phyloP scores from a whole-genome alignment of 1,140 invertebrate species.

The Calephelis nemesis region DNA sequence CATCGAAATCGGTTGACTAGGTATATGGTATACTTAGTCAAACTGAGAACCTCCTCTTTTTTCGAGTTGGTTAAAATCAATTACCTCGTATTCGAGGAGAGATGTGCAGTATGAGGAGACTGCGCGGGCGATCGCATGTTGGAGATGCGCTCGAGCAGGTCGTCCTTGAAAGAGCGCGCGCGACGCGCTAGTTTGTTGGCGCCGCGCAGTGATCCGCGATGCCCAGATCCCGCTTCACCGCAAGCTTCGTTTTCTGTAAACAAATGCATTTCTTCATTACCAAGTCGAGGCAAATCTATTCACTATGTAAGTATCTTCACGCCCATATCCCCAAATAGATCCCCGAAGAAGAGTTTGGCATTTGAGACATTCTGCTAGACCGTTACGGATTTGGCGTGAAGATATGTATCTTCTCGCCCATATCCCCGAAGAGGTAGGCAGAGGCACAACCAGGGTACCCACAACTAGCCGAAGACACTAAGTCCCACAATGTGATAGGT shows the following conservation, averaged over 20 bases:
- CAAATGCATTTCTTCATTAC: neutral
- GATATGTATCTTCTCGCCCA: too few relatives aligned
- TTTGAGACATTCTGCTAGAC: too few relatives aligned
- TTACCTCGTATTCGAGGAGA: constrained; percentile 65
- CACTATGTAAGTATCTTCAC: too few relatives aligned
- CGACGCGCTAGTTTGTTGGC: constrained; percentile 89
- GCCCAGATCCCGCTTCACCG: constrained; percentile 73
- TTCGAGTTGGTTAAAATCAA: neutral
- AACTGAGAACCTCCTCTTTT: constrained; percentile 13
- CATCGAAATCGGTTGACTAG: too few relatives aligned
- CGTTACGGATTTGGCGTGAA: too few relatives aligned
- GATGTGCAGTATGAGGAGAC: constrained; percentile 66
- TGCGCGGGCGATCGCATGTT: constrained; percentile 88
- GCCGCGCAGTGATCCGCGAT: constrained; percentile 84
- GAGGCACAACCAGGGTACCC: too few relatives aligned
- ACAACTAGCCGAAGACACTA: too few relatives aligned
- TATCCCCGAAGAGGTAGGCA: too few relatives aligned
- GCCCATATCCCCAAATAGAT: too few relatives aligned
- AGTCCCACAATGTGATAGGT: too few relatives aligned
- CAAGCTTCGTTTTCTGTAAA: constrained; percentile 65
- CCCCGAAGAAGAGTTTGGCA: too few relatives aligned
- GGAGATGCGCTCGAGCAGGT: constrained; percentile 92
- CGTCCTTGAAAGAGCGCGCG: constrained; percentile 94
- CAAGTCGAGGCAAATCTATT: neutral
- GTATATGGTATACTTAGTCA: too few relatives aligned